Evolutionary conservation across 2,113 vertebrate genomes (phyloP), one percentile per base, ranked within the genome.

Genomic region (Osmerus eperlanus): DNA sequence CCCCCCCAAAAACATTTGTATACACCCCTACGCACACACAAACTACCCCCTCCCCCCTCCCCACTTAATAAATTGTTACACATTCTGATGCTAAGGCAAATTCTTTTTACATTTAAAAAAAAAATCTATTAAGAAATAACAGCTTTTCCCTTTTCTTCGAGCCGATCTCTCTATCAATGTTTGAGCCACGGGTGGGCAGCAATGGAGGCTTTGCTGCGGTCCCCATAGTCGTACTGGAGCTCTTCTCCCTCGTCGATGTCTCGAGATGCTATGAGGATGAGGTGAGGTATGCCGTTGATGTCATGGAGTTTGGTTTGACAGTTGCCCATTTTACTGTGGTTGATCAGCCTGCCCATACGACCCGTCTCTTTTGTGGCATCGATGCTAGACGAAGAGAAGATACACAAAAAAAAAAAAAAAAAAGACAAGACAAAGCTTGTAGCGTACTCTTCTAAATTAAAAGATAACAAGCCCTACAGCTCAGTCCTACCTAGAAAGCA

Each of bases 241-340:
- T 99, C 97, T 89, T 99, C 97, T 23, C 95, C 96, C 3, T 93
- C 90, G 74, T 92, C 92, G 55, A 99, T 95, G 92, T 98, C 93
- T 15, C 95, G 93, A 25, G 96, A 94, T 68, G 97, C 97, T 3
- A 98, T 91, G 54, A 99, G 93, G 84, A 99, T 97, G 85, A 99
- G 97, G 90, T 98, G 97, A 68, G 97, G 97, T 83, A 94, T 89
- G 3, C 94, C 94, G 2, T 86, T 90, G 21, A 99, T 93, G 88
- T 96, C 94, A 41, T 99, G 97, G 23, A 99, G 94, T 78, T 97
- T 99, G 77, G 96, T 99, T 65, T 98, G 96, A 88, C 97, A 99
- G 84, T 99, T 99, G 81, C 97, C 97, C 14, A 84, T 95, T 80
- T 98, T 98, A 78, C 97, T 98, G 92, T 99, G 97, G 58, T 98